Conservation (phyloP, 2,888 invertebrate genomes). For the Rhingia rostrata region DNA sequence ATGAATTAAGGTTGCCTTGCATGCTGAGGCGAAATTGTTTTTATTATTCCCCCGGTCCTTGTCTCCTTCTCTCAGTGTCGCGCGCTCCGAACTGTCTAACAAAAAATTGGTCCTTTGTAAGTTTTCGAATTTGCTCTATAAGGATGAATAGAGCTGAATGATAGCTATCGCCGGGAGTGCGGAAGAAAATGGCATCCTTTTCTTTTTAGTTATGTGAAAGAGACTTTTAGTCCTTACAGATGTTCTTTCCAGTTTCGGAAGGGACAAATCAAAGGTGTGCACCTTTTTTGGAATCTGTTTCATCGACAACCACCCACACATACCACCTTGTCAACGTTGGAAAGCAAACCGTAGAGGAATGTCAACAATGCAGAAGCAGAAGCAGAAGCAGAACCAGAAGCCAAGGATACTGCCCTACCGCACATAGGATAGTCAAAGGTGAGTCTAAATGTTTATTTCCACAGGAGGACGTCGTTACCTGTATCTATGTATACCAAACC, state of each 20-base stretch:
- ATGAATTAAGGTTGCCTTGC: constrained; percentile 65
- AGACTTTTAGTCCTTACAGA: constrained; percentile 61
- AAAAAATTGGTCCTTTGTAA: constrained; percentile 53
- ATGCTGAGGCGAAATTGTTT: constrained; percentile 62
- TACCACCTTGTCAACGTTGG: constrained; percentile 18
- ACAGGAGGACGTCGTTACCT: constrained; percentile 9
- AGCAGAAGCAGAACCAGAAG: constrained; percentile 29
- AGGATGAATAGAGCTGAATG: constrained; percentile 29
- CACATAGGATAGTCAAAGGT: constrained; percentile 40
- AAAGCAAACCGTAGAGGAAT: constrained; percentile 45
- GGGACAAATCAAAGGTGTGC: constrained; percentile 67
- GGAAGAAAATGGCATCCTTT: constrained; percentile 46
- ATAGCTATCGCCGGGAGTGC: not conserved
- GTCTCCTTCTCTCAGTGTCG: not conserved
- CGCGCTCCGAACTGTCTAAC: not conserved
- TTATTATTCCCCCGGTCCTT: constrained; percentile 44
- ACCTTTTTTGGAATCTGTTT: constrained; percentile 37
- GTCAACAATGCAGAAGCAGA: constrained; percentile 54
- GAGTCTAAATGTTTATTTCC: constrained; percentile 60
- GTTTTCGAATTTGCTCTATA: constrained; percentile 42
- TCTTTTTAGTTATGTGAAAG: constrained; percentile 36
- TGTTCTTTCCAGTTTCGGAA: constrained; percentile 48
- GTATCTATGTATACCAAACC: constrained; percentile 1
- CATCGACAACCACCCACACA: not conserved
- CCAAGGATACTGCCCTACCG: constrained; percentile 9